Base-by-base conservation (phyloP, 2,113 vertebrate genomes). In the Ctenomys sociabilis region DNA sequence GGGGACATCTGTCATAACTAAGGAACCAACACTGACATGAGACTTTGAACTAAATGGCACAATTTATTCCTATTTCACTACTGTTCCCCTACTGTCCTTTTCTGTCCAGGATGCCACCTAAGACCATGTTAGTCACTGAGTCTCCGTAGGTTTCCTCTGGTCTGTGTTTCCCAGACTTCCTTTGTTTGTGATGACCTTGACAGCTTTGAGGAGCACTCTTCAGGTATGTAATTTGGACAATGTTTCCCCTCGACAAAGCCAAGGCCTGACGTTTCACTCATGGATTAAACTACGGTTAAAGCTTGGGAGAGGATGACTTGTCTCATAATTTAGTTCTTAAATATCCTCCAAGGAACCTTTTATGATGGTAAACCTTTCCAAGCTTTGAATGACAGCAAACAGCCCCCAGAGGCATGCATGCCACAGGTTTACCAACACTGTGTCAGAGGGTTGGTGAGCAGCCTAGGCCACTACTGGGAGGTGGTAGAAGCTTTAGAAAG, bases 51-150 rank as follows among this genome's bases (percentile, higher is more conserved):
- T 40, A 19, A 73, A 64, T 35, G 0, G 30, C 12, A n/a, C 21
- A 5, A 49, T 24, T 16, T 3, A 63, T 30, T 93, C 73, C 10
- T 11, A 49, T 77, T 57, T 80, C 16, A 52, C 40, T 40, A 2
- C 57, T 12, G 45, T 22, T 49, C 40, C 85, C 45, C 95, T 43
- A 6, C 21, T 4, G 37, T n/a, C 72, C 61, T n/a, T 80, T 45
- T 72, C 89, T 85, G 30, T 30, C 78, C 68, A 72, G 82, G 57
- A 73, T 84, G 52, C 12, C 52, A 13, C 16, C 40, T 85, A n/a
- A 70, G 77, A 24, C 83, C 3, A 24, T 8, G n/a, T 80, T 11
- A 11, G 75, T 22, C 68, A 24, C 9, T 24, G 0, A 0, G 1
- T 70, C 77, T 64, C 86, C 61, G 6, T 0, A 19, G 30, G 77